phyloP scores from a whole-genome alignment of 2,113 vertebrate genomes.

The Barnardius zonarius region DNA sequence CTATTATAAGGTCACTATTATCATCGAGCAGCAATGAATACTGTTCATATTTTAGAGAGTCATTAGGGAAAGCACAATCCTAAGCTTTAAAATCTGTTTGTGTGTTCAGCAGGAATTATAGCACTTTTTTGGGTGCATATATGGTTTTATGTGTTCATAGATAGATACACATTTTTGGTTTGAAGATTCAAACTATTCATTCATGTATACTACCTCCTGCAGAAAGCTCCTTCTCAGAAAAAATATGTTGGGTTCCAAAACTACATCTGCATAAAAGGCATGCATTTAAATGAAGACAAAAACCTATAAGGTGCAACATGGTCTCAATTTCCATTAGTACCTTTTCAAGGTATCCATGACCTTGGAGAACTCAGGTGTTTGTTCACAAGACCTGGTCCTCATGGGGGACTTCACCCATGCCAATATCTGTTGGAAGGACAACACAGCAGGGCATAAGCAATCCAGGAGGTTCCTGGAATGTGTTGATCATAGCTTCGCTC shows the following conservation, averaged over 20 bases:
- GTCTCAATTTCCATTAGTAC: neutral
- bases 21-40: conserved; percentile 44
- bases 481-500: neutral
- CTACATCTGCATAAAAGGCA: neutral
- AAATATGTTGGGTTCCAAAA: neutral
- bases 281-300: neutral
- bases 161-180: neutral
- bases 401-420: neutral
- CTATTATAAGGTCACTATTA: conserved; percentile 70
- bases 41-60: conserved; percentile 56
- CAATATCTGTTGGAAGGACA: neutral
- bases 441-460: neutral
- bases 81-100: neutral
- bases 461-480: neutral
- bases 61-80: conserved; percentile 19
- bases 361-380: neutral
- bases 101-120: neutral
- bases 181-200: neutral
- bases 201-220: neutral
- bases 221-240: neutral
- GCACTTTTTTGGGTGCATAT: neutral
- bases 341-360: neutral
- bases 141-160: neutral
- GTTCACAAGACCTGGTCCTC: neutral
- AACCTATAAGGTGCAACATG: neutral